Evolutionary conservation across 2,888 invertebrate species (phyloP).

Genomic region (Pterobdella sp.): DNA sequence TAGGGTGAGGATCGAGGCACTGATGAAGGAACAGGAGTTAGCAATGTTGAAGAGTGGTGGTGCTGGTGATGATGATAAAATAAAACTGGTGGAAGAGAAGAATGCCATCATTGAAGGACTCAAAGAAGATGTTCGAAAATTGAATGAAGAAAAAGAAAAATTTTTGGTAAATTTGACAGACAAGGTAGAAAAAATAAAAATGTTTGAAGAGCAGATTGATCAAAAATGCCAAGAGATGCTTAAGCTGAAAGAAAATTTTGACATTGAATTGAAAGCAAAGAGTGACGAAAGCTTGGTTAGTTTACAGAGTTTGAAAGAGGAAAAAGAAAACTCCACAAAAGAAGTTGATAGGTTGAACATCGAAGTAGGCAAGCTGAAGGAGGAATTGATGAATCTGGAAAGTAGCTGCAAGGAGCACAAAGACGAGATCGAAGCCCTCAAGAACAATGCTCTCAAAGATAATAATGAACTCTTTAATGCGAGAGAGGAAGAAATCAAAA

Average conservation of each 20-base stretch:
- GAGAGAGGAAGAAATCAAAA: slow-evolving; percentile 8
- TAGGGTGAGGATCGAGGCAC: neutral
- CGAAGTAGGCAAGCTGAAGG: neutral
- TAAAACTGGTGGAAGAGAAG: neutral
- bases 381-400: slow-evolving; percentile 18
- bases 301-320: neutral
- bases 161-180: neutral
- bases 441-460: slow-evolving; percentile 38
- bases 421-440: slow-evolving; percentile 41
- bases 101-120: neutral
- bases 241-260: slow-evolving; percentile 5
- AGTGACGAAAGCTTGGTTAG: neutral
- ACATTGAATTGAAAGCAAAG: neutral
- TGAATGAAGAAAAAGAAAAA: neutral
- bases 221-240: neutral
- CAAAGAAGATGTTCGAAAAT: neutral
- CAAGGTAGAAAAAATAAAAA: neutral
- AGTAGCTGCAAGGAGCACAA: slow-evolving; percentile 40
- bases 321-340: neutral
- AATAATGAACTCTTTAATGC: too few species aligned
- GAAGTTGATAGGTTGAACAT: neutral
- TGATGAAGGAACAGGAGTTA: neutral
- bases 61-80: neutral
- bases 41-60: slow-evolving; percentile 7
- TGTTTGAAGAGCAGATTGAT: neutral